Conservation (phyloP, 2,113 vertebrate species). For the Telmatochromis sp. region DNA sequence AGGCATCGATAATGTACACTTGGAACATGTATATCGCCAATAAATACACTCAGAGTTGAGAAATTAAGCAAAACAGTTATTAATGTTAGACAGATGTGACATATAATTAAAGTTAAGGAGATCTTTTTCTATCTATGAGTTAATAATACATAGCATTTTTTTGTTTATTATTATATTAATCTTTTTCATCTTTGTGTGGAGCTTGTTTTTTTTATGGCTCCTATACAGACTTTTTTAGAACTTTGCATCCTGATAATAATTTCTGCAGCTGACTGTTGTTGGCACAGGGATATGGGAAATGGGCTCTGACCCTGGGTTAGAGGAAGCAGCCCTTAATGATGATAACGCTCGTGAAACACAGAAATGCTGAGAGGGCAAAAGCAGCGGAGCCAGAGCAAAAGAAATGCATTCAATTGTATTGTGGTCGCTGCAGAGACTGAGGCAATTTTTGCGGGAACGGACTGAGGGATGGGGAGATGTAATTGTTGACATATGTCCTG, state of each 20-base stretch:
- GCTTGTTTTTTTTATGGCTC: neutral
- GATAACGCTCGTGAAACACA: conserved; percentile 37
- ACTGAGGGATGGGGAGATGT: conserved; percentile 12
- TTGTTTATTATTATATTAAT: neutral
- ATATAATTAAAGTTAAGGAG: neutral
- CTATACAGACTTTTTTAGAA: neutral
- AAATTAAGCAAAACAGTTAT: neutral
- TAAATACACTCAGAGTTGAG: neutral
- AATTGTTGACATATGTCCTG: conserved; percentile 67
- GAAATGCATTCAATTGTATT: conserved; percentile 54
- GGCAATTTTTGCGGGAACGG: conserved; percentile 20
- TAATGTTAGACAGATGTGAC: neutral
- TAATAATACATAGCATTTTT: neutral
- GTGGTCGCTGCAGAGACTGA: conserved; percentile 49
- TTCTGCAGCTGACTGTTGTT: neutral
- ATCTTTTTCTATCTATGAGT: neutral
- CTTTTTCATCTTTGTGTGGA: neutral
- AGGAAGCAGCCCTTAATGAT: conserved; percentile 55
- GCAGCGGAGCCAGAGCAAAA: neutral
- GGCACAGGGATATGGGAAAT: neutral
- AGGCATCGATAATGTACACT: neutral
- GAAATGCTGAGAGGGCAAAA: conserved; percentile 67
- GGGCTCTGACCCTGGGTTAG: conserved; percentile 44
- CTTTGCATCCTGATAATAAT: neutral
- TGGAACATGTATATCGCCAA: neutral